Evolutionary conservation across 2,888 invertebrate species (phyloP).

Genomic region (Ectobius pallidus): DNA sequence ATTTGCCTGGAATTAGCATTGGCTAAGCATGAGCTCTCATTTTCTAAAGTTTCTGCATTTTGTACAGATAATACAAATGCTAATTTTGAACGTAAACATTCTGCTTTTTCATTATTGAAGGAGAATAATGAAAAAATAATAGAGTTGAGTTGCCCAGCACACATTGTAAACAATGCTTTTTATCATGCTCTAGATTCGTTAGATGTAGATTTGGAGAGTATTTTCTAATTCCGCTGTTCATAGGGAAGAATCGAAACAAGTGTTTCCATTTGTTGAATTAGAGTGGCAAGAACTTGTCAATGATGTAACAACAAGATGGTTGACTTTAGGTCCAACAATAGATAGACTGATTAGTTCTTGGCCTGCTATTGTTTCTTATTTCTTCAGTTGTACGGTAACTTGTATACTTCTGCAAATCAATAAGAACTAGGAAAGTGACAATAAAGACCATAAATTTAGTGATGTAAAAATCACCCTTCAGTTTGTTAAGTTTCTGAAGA

Average conservation of each 20-base stretch:
- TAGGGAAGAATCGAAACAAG: not conserved
- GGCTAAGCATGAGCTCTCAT: not conserved
- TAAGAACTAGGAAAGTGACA: not conserved
- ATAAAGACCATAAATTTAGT: not conserved
- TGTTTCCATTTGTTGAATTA: not conserved
- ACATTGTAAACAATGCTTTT: not conserved
- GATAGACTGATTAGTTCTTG: constrained; percentile 7
- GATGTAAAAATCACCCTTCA: not conserved
- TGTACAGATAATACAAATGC: not conserved
- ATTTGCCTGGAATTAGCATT: not conserved
- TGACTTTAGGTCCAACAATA: not conserved
- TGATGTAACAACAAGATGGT: not conserved
- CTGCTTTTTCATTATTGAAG: not conserved
- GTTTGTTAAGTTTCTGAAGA: constrained; percentile 1
- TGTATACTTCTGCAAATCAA: not conserved
- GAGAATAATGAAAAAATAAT: constrained; percentile 9
- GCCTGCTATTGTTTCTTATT: not conserved
- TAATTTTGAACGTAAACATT: not conserved
- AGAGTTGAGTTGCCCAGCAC: not conserved
- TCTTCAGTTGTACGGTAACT: not conserved
- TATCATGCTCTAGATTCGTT: not conserved
- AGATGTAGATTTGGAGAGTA: constrained; percentile 5
- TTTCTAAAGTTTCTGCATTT: constrained; percentile 8
- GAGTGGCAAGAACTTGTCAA: constrained; percentile 1
- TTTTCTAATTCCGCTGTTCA: constrained; percentile 8